These are phyloP conservation scores for Hydrophis major DNA, from an alignment of 2,797 vertebrate genomes.

Conservation along the genomic window DNA sequence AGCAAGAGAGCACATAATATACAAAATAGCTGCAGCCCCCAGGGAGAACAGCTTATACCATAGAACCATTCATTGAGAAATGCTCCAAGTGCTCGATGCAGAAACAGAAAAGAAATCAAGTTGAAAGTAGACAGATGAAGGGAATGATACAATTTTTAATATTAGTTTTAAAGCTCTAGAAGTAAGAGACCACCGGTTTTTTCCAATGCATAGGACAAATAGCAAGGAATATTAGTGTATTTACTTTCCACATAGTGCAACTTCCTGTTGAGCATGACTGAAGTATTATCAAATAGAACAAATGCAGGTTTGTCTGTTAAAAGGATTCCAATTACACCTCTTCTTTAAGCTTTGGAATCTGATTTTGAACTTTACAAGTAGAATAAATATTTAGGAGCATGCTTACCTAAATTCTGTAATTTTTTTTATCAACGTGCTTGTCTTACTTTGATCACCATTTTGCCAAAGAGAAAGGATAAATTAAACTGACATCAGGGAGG, in stretches of 20 bases:
- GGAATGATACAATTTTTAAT: not conserved
- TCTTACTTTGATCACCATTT: conserved; percentile 12
- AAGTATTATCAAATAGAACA: not conserved
- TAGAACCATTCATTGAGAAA: not conserved
- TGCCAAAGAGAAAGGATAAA: not conserved
- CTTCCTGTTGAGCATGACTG: not conserved
- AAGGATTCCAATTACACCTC: conserved; percentile 3
- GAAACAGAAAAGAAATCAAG: not conserved
- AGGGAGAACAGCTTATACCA: not conserved
- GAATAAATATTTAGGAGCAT: conserved; percentile 38
- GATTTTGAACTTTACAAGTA: conserved; percentile 31
- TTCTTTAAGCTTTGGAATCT: conserved; percentile 1
- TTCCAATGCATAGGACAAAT: not conserved
- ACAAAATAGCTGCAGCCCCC: not conserved
- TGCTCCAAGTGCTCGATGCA: not conserved
- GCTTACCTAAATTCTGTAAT: conserved; percentile 40
- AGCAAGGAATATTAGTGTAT: not conserved
- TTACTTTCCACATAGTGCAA: not conserved
- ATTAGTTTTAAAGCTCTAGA: not conserved
- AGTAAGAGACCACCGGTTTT: not conserved
- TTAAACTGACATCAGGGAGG: not conserved
- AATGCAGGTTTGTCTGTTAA: not conserved
- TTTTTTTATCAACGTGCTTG: conserved; percentile 26
- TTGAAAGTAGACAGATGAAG: not conserved
- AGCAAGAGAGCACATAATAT: not conserved